Conservation (phyloP, 2,113 vertebrate genomes). For the Stigmatopora argus region DNA sequence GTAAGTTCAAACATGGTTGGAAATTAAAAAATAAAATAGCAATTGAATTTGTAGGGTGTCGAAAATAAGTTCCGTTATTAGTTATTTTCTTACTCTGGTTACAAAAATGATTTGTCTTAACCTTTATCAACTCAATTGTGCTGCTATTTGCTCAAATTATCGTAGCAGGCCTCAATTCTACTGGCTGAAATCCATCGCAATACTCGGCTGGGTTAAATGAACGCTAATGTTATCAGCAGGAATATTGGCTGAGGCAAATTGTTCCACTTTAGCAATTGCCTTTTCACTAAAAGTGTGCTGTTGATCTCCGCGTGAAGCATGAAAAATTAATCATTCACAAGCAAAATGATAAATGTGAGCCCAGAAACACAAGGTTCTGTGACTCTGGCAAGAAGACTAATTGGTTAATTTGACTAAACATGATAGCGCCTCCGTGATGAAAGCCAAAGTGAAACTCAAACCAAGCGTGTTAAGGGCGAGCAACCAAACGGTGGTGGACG, state of each 20-base stretch:
- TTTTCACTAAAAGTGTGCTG: conserved; percentile 16
- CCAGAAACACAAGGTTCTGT: conserved; percentile 26
- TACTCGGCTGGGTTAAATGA: conserved; percentile 44
- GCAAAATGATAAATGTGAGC: conserved; percentile 30
- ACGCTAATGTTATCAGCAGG: conserved; percentile 49
- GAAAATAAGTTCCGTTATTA: conserved; percentile 1
- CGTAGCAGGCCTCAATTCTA: conserved; percentile 16
- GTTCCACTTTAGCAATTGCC: conserved; percentile 37
- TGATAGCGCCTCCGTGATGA: conserved; percentile 60
- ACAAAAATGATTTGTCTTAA: conserved; percentile 27
- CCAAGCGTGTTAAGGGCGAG: conserved; percentile 57
- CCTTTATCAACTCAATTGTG: conserved; percentile 23
- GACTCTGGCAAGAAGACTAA: conserved; percentile 50
- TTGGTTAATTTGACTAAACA: conserved; percentile 58
- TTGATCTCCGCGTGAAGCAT: conserved; percentile 20
- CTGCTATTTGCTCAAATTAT: conserved; percentile 23
- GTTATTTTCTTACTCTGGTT: conserved; percentile 18
- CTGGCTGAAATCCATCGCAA: conserved; percentile 38
- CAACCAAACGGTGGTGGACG: conserved; percentile 39
- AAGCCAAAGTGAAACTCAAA: conserved; percentile 61
- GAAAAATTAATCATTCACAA: conserved; percentile 44
- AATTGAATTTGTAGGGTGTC: conserved; percentile 4
- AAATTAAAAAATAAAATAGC: conserved; percentile 1
- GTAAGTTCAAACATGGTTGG: neutral
- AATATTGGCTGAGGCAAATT: conserved; percentile 41